Percentiles rank a stretch among this genome's conserved stretches.
These are phyloP conservation scores for Meteorus colon DNA, from an alignment of 2,888 invertebrate species.

Conservation along the genomic window DNA sequence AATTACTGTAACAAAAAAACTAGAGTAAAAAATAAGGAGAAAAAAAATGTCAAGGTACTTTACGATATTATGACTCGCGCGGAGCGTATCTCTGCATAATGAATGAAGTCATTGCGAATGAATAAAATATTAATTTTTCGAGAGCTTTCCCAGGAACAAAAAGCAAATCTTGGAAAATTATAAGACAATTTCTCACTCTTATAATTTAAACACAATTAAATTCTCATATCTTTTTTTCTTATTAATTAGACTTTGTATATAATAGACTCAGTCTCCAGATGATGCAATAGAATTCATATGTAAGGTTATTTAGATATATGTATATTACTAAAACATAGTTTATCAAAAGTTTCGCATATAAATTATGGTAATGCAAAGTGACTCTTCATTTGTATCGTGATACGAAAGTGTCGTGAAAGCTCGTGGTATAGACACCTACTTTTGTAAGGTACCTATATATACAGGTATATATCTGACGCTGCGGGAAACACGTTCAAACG, in stretches of 20 bases:
- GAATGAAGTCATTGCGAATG: conserved; percentile 18
- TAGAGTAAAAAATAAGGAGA: not conserved
- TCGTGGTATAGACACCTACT: conserved; percentile 2
- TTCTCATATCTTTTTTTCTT: not conserved
- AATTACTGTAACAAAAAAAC: not conserved
- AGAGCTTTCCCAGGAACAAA: not conserved
- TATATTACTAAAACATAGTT: too few species aligned
- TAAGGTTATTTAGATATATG: not conserved
- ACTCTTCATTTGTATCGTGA: not conserved
- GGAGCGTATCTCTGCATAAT: conserved; percentile 19
- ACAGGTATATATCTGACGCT: not conserved
- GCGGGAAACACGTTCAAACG: not conserved
- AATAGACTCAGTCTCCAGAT: not conserved
- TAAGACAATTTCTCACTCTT: not conserved
- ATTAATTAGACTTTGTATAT: not conserved
- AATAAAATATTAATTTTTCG: conserved; percentile 13
- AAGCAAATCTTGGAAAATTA: conserved; percentile 6
- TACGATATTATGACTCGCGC: conserved; percentile 21
- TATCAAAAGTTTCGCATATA: not conserved
- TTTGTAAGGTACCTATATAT: not conserved
- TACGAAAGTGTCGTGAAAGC: not conserved
- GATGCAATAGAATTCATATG: not conserved
- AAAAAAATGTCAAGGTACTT: conserved; percentile 19
- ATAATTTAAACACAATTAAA: not conserved
- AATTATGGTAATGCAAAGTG: not conserved